These are phyloP conservation scores for Zoanthus solanderi DNA, from an alignment of 92 coral and sea anemone species.

Conservation along the genomic window DNA sequence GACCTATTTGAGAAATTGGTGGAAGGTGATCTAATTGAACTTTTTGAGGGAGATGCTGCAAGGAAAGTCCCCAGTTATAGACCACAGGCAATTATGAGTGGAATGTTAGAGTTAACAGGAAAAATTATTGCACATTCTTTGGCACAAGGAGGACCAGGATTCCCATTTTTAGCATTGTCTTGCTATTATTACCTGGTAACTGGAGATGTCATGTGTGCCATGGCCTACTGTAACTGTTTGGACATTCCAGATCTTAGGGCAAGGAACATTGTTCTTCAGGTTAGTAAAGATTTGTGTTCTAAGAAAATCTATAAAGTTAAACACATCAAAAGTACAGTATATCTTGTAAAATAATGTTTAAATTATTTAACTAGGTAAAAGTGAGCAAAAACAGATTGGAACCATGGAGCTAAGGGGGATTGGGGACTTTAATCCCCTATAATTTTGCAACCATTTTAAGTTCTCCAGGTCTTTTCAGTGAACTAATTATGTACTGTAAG, in stretches of 20 bases:
- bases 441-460: not conserved
- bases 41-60: slow-evolving; percentile 54
- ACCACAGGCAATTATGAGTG: slow-evolving; percentile 62
- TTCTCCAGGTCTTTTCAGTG: not conserved
- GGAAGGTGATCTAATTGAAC: slow-evolving; percentile 38
- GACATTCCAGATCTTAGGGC: slow-evolving; percentile 69
- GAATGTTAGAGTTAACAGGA: slow-evolving; percentile 62
- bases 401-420: not conserved
- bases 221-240: slow-evolving; percentile 67
- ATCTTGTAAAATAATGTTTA: slow-evolving; percentile 1
- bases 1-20: slow-evolving; percentile 60
- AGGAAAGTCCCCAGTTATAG: slow-evolving; percentile 63
- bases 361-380: not conserved
- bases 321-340: not conserved
- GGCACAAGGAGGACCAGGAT: slow-evolving; percentile 74
- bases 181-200: slow-evolving; percentile 71
- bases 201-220: slow-evolving; percentile 73
- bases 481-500: not conserved
- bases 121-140: slow-evolving; percentile 72
- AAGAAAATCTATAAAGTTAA: not conserved
- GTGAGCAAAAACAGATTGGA: not conserved
- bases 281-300: slow-evolving; percentile 17
- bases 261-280: slow-evolving; percentile 57
- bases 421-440: not conserved
- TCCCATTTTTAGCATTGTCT: slow-evolving; percentile 60